Conservation (phyloP, 92 coral and sea anemone species). For the Paragorgia papillata region DNA sequence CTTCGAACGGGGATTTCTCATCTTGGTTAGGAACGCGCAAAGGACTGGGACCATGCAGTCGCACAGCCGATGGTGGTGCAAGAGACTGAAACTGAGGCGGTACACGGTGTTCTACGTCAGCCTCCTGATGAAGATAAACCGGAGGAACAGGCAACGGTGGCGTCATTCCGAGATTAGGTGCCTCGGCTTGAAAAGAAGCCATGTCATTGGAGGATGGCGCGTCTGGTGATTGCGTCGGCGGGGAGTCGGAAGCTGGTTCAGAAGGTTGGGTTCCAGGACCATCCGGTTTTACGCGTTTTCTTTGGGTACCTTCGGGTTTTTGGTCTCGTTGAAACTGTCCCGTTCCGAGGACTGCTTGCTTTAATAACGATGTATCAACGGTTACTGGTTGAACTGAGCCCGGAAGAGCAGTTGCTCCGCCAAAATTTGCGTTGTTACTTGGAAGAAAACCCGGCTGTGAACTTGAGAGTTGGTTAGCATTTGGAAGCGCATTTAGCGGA, state of each 20-base stretch:
- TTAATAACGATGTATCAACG: conserved; percentile 1
- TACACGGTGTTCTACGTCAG: neutral
- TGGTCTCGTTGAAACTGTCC: neutral
- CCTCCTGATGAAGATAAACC: neutral
- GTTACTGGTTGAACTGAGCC: neutral
- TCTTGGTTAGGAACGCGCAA: neutral
- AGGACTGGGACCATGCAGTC: neutral
- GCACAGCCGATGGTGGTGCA: neutral
- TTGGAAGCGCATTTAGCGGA: neutral
- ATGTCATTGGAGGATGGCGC: neutral
- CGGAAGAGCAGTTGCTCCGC: neutral
- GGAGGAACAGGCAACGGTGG: conserved; percentile 3
- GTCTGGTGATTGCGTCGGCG: conserved; percentile 6
- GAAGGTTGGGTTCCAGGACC: neutral
- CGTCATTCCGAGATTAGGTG: conserved; percentile 10
- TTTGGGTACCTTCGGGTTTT: neutral
- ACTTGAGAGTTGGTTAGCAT: neutral
- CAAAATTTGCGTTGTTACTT: neutral
- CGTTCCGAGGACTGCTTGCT: conserved; percentile 15
- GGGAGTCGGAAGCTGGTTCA: neutral
- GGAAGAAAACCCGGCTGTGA: neutral
- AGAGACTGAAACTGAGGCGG: conserved; percentile 31
- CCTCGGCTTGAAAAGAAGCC: neutral
- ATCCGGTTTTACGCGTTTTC: neutral
- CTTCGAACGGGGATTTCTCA: neutral